Evolutionary conservation across 2,888 invertebrate species (phyloP), one percentile per base, ranked within the genome.

Genomic region (Brachypalpus laphriformis): DNA sequence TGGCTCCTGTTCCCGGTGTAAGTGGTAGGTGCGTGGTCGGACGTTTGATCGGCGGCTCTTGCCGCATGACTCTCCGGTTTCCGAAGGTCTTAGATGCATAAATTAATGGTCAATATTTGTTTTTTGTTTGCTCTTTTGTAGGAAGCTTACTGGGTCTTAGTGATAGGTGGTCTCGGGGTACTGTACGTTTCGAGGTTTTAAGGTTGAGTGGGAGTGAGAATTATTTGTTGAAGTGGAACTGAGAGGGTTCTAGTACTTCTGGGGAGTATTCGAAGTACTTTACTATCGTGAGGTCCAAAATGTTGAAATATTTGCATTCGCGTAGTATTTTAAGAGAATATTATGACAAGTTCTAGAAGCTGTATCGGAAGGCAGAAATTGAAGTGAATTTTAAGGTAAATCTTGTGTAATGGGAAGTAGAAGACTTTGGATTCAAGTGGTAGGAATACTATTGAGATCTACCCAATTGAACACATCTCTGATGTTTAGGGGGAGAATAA

Each of bases 121-220:
- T 14, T 51, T 18, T 47, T 51, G 18, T 28, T 56, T 68, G 34
- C 11, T 68, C 28, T 18, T 68, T 34, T 16, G 51, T 51, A 9
- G 37, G 51, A 63, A 45, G 47, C 9, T 49, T 16, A 18, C 16
- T 6, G 0, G 42, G 18, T 7, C 22, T 1, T n/a, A n/a, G 9
- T 9, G 31, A 42, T 28, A 11, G 14, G 11, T 28, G 1, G 28
- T 25, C 22, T 59, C 16, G 14, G 25, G 42, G 22, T 59, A 40
- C 14, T 37, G 1, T 28, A 7, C 1, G 18, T 45, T 28, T 25
- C 25, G 16, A 61, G 57, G 42, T 42, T 54, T 68, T 34, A 20
- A n/a, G 34, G 59, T 61, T 40, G 72, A 72, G 72, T 72, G 51
- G 72, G 72, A 61, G 72, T 72, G 51, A 51, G 72, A 72, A 72